Evolutionary conservation across 2,888 invertebrate genomes (phyloP), one percentile per base, ranked within the genome.

Genomic region (Drosophila austrosaltans): DNA sequence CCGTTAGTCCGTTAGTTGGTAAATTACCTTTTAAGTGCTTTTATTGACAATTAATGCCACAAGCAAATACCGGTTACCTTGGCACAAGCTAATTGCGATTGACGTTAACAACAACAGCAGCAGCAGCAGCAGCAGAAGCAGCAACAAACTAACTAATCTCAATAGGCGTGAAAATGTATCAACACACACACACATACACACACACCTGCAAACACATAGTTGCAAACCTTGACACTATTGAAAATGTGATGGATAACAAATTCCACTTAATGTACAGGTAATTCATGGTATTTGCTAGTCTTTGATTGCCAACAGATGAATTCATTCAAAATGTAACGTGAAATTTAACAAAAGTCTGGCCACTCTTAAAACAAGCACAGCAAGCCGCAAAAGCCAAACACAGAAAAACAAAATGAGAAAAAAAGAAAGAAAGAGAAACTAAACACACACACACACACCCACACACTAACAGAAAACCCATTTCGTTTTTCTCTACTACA

Each of bases 401-500:
- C 74, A 70, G 48, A 61, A 25, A 42, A 16, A 12, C 20, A 44
- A 57, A 20, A 59, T 54, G 36, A 53, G 39, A 54, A 39, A 61
- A 28, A 30, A 44, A 53, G 48, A 39, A 58, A 36, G 22, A 22
- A 40, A 36, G 54, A 53, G 42, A 54, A 63, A 67, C 25, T 53
- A 40, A 59, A 62, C 66, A 69, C 54, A 36, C 56, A 62, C 66
- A 69, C 54, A 36, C 56, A 62, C 69, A 53, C 20, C 10, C n/a
- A 22, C 3, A 32, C 36, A 36, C 36, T 36, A 36, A 36, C 36
- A 30, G 3, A 48, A 48, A 54, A 58, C 63, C 67, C 44, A 53
- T 58, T 75, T 76, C 78, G 69, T 76, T 84, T 84, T 85, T 89
- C 89, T 89, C 85, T 87, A 89, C 87, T 81, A 83, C 72, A 79